phyloP scores from a whole-genome alignment of 1,140 invertebrate genomes.

The Portunus trituberculatus region DNA sequence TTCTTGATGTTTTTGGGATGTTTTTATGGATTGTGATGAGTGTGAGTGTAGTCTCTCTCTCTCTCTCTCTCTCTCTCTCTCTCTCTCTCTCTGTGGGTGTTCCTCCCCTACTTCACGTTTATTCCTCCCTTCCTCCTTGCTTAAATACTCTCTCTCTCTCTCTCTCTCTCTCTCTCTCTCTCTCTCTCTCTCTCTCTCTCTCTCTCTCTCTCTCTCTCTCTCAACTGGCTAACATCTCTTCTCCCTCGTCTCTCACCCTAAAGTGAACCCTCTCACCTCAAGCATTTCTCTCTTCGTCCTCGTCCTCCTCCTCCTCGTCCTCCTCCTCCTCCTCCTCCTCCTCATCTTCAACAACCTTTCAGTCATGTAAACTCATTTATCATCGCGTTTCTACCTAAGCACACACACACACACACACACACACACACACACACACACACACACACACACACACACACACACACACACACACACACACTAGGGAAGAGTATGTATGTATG shows the following conservation, averaged over 20 bases:
- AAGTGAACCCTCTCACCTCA: slow-evolving; percentile 16
- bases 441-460: background rate
- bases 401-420: background rate
- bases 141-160: background rate
- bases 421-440: too few species aligned
- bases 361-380: slow-evolving; percentile 24
- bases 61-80: too few species aligned
- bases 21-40: too few species aligned
- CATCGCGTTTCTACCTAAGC: background rate
- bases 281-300: background rate
- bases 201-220: slow-evolving; percentile 20
- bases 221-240: background rate
- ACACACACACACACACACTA: background rate
- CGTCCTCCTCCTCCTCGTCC: background rate
- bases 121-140: background rate
- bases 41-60: too few species aligned
- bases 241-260: background rate
- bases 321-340: background rate
- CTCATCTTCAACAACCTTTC: background rate
- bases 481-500: too few species aligned
- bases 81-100: too few species aligned
- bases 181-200: slow-evolving; percentile 20
- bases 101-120: too few species aligned
- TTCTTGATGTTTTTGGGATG: background rate
- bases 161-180: slow-evolving; percentile 20